These are phyloP conservation scores for Hoplodrina ambigua DNA, from an alignment of 2,888 invertebrate species.

Conservation along the genomic window DNA sequence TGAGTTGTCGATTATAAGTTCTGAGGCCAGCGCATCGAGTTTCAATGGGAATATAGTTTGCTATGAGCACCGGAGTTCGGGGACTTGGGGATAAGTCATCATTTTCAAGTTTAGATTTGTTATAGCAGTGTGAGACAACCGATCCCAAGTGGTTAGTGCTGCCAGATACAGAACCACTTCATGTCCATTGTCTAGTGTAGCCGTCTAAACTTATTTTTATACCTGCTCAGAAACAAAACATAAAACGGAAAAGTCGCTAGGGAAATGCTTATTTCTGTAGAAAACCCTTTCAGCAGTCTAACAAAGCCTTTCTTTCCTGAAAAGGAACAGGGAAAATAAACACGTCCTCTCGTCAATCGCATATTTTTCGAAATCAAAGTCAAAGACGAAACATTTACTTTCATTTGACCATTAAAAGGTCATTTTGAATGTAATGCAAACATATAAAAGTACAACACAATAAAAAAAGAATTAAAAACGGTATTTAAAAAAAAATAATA, in stretches of 20 bases:
- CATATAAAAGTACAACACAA: too few relatives aligned
- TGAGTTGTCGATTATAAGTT: constrained; percentile 3
- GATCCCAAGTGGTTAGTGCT: not conserved
- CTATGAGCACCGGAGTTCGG: constrained; percentile 3
- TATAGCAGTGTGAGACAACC: constrained; percentile 1
- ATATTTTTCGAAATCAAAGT: not conserved
- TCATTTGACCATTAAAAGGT: too few relatives aligned
- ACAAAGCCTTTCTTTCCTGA: constrained; percentile 18
- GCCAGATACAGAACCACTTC: not conserved
- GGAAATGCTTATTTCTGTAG: constrained; percentile 17
- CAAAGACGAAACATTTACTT: not conserved
- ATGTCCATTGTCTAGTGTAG: not conserved
- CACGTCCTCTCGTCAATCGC: constrained; percentile 1
- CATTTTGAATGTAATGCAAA: too few relatives aligned
- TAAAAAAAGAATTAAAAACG: too few relatives aligned
- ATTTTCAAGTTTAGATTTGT: constrained; percentile 34
- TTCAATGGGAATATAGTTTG: not conserved
- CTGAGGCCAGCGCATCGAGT: not conserved
- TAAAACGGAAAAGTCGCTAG: constrained; percentile 6
- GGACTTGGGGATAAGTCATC: constrained; percentile 6
- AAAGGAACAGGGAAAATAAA: constrained; percentile 28
- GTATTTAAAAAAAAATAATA: too few relatives aligned
- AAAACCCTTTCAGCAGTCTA: constrained; percentile 13
- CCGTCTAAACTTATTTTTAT: not conserved
- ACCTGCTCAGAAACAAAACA: not conserved